Evolutionary conservation across 2,113 vertebrate species (phyloP).

Genomic region (Promerops cafer): DNA sequence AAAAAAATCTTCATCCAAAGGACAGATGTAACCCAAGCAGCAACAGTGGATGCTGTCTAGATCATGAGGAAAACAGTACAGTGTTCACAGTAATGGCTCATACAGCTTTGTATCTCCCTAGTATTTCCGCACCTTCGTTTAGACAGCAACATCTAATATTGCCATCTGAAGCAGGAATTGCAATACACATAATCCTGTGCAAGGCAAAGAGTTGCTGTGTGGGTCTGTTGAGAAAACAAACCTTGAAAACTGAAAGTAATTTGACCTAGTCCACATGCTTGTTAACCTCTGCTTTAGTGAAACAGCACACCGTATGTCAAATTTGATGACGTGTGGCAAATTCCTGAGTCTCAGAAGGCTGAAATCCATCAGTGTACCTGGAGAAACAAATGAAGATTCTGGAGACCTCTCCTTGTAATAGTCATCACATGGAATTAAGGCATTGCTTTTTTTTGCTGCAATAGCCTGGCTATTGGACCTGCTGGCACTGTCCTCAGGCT

Average conservation of each 20-base stretch:
- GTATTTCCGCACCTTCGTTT: not conserved
- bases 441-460: not conserved
- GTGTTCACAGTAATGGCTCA: rapidly evolving
- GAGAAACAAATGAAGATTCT: not conserved
- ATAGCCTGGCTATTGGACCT: not conserved
- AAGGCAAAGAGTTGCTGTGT: not conserved
- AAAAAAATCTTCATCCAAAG: not conserved
- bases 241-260: not conserved
- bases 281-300: not conserved
- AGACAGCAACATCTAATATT: not conserved
- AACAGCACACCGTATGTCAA: rapidly evolving
- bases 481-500: not conserved
- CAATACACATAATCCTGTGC: not conserved
- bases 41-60: not conserved
- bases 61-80: not conserved
- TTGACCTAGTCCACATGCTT: rapidly evolving
- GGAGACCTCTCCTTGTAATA: not conserved
- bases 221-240: not conserved
- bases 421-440: not conserved
- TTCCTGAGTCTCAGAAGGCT: not conserved
- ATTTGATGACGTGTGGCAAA: not conserved
- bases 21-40: not conserved
- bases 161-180: not conserved
- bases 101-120: not conserved
- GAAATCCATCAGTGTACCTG: not conserved